Base-by-base conservation (phyloP, 2,888 invertebrate genomes). In the Ischnus inquisitorius region DNA sequence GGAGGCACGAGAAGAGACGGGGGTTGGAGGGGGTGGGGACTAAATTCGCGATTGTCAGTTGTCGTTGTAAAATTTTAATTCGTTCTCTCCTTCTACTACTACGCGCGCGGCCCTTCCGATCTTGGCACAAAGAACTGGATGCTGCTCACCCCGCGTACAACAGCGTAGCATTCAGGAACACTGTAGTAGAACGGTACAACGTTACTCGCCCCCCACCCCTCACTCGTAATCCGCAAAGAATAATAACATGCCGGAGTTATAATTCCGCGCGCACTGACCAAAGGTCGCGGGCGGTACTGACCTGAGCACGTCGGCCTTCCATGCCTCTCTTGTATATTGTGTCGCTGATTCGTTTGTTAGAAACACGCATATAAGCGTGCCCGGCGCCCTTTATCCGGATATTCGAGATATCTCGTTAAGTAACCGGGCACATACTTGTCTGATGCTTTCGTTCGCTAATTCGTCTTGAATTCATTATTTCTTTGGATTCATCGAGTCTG, bases 51-150 rank as follows among this genome's bases (percentile, higher is more conserved):
- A 89, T 88, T 89, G 90, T 89, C 89, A 88, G 88, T 88, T 87
- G 89, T 88, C 91, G 90, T 90, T 91, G 90, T 91, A 85, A 89
- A 91, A 92, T 91, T 92, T 92, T 91, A 87, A 92, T 91, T 92
- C 89, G 88, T 86, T 88, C 87, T 86, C 84, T 87, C 82, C 80
- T 83, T 75, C 76, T 85, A 78, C 83, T 83, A 57, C 57, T n/a
- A 65, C 71, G 22, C 51, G 71, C 57, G 48, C 64, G 51, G 82
- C 81, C 67, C 88, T 80, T 85, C 85, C 86, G 84, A 86, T 88
- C 77, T 85, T 83, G 69, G 75, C 81, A 85, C 86, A 85, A 85
- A 85, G 86, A 85, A 83, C 72, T 28, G 57, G 64, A 74, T 62
- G 72, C 51, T 48, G 14, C 60, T 67, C 69, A 62, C 25, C 43